Conservation (phyloP, 2,797 vertebrate genomes). For the Manis javanica region DNA sequence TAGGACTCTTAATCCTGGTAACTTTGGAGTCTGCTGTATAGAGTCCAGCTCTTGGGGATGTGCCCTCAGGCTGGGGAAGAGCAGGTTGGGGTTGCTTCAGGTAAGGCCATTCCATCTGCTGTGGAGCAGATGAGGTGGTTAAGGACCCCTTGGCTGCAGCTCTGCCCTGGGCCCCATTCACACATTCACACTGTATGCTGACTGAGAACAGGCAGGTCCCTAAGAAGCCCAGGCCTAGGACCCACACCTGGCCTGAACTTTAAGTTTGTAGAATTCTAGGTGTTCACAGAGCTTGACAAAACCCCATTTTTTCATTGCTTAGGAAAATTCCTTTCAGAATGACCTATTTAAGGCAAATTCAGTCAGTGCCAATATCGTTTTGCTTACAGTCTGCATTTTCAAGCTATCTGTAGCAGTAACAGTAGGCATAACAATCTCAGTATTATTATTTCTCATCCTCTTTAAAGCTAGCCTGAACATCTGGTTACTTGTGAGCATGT, state of each 20-base stretch:
- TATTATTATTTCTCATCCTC: not conserved
- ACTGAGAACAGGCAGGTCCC: not conserved
- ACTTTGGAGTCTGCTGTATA: not conserved
- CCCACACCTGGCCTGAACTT: not conserved
- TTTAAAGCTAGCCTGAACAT: not conserved
- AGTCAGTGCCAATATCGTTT: not conserved
- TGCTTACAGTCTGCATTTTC: not conserved
- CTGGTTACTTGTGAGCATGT: not conserved
- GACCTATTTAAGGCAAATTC: not conserved
- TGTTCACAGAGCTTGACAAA: slow-evolving; percentile 57
- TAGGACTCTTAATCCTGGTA: not conserved
- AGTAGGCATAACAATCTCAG: not conserved
- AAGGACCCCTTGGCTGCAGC: not conserved
- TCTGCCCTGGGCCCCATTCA: not conserved
- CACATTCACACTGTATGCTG: not conserved
- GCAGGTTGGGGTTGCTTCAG: not conserved
- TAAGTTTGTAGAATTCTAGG: slow-evolving; percentile 32
- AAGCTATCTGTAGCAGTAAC: not conserved
- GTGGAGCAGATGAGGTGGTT: not conserved
- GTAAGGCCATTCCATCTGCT: not conserved
- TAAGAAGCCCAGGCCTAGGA: not conserved
- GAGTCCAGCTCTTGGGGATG: not conserved
- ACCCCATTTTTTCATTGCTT: slow-evolving; percentile 32
- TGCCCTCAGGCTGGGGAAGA: not conserved
- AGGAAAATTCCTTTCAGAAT: slow-evolving; percentile 51